Evolutionary conservation across 2,888 invertebrate genomes (phyloP).

Genomic region (Campoplex nolae): DNA sequence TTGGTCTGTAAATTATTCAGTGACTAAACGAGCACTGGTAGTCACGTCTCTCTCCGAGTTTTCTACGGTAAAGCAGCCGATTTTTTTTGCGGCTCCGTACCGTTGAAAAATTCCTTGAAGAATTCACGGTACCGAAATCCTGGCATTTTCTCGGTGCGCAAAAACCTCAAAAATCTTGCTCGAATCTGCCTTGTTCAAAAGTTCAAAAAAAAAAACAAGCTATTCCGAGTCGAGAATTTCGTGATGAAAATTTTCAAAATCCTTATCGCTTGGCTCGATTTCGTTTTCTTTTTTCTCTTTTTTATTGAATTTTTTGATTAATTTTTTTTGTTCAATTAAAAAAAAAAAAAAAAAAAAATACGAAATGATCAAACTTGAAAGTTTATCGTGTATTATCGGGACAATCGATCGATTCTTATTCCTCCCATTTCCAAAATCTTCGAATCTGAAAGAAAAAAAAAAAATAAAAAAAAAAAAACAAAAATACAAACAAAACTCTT

Average conservation of each 20-base stretch:
- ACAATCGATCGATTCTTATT: not conserved
- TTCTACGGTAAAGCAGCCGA: not conserved
- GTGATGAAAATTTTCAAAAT: not conserved
- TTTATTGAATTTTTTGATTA: no score
- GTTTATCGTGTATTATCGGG: not conserved
- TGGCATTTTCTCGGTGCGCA: not conserved
- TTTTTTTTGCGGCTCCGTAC: not conserved
- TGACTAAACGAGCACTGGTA: conserved; percentile 31
- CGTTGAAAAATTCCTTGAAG: conserved; percentile 1
- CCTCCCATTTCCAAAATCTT: not conserved
- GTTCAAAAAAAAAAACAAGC: not conserved
- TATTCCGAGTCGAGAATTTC: no score
- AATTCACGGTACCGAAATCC: not conserved
- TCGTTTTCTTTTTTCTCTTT: not conserved
- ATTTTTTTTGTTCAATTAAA: no score
- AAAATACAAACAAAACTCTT: not conserved
- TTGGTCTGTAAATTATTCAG: conserved; percentile 23
- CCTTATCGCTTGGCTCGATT: not conserved
- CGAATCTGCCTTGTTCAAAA: not conserved
- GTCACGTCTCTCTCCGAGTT: conserved; percentile 1
- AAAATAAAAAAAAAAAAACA: not conserved
- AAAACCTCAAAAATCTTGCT: not conserved
- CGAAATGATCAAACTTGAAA: no score
- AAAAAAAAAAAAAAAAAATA: no score
- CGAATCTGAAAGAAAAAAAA: not conserved